Conservation (phyloP, 2,888 invertebrate genomes). For the Archips xylosteana region DNA sequence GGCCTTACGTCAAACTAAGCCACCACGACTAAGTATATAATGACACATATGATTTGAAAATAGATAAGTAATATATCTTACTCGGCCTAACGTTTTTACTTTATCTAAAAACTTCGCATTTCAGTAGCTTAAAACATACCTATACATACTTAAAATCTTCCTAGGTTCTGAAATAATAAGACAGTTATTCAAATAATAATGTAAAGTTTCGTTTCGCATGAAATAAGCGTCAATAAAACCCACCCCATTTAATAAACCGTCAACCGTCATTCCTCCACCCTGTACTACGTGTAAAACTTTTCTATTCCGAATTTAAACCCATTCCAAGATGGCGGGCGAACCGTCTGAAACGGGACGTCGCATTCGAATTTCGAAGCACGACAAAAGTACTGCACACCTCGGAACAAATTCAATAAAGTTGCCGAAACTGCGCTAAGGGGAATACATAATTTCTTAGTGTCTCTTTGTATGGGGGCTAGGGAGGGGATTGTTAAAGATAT, state of each 20-base stretch:
- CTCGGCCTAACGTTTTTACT: too few relatives aligned
- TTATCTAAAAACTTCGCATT: too few relatives aligned
- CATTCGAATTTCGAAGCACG: slow-evolving; percentile 76
- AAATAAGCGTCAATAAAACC: too few relatives aligned
- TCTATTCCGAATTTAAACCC: slow-evolving; percentile 39
- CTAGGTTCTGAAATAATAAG: too few relatives aligned
- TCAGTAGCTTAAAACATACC: too few relatives aligned
- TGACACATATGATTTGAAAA: too few relatives aligned
- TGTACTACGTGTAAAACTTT: slow-evolving; percentile 15
- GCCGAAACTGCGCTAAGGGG: slow-evolving; percentile 81
- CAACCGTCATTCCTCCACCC: not conserved
- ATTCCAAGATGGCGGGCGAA: slow-evolving; percentile 51
- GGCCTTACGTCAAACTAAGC: too few relatives aligned
- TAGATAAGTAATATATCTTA: too few relatives aligned
- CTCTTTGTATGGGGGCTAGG: slow-evolving; percentile 76
- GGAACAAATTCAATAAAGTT: slow-evolving; percentile 85
- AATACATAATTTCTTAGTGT: slow-evolving; percentile 85
- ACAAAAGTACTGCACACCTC: slow-evolving; percentile 80
- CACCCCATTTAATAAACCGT: not conserved
- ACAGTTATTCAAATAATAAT: too few relatives aligned
- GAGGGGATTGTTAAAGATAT: slow-evolving; percentile 48
- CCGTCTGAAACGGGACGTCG: slow-evolving; percentile 47
- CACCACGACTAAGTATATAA: too few relatives aligned
- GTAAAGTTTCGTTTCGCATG: too few relatives aligned
- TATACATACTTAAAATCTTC: too few relatives aligned